These are phyloP conservation scores for Clarias pachynema DNA, from an alignment of 2,797 vertebrate genomes.

Conservation along the genomic window DNA sequence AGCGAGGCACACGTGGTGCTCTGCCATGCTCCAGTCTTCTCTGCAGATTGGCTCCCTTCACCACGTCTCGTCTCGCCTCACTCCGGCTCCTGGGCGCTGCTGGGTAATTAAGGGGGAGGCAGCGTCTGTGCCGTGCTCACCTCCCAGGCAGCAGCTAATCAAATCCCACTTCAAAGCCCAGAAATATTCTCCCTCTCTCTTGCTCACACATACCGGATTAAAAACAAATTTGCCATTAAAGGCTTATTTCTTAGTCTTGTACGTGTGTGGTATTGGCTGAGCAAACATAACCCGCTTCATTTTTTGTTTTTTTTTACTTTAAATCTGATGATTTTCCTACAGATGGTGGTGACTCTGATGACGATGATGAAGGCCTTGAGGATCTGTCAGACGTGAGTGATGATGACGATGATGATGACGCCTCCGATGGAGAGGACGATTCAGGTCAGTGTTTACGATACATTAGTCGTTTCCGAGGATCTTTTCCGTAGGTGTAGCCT, in stretches of 20 bases:
- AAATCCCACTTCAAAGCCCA: constrained; percentile 75
- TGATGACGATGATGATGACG: constrained; percentile 61
- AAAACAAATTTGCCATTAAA: constrained; percentile 8
- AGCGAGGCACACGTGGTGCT: constrained; percentile 27
- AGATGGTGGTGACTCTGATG: constrained; percentile 63
- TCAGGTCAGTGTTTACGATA: constrained; percentile 50
- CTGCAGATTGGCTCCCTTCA: constrained; percentile 51
- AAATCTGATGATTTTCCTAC: not conserved
- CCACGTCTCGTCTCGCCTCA: constrained; percentile 34
- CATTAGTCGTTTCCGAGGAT: not conserved
- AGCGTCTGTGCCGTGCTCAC: constrained; percentile 52
- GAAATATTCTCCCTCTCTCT: constrained; percentile 64
- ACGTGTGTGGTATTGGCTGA: not conserved
- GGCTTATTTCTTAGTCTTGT: not conserved
- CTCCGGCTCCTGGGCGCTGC: constrained; percentile 50
- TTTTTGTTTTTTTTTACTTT: constrained; percentile 2
- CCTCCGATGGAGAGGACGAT: constrained; percentile 54
- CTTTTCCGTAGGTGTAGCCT: constrained; percentile 3
- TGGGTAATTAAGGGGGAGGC: constrained; percentile 58
- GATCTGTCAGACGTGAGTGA: constrained; percentile 74
- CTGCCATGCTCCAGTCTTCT: constrained; percentile 21
- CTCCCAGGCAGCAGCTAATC: constrained; percentile 68
- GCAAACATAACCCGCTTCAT: not conserved
- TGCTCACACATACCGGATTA: not conserved
- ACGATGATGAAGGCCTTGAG: constrained; percentile 66